Percentiles rank a stretch among this genome's conserved stretches.
These are phyloP conservation scores for Rhopalosiphum padi DNA, from an alignment of 1,140 invertebrate genomes.

Conservation along the genomic window DNA sequence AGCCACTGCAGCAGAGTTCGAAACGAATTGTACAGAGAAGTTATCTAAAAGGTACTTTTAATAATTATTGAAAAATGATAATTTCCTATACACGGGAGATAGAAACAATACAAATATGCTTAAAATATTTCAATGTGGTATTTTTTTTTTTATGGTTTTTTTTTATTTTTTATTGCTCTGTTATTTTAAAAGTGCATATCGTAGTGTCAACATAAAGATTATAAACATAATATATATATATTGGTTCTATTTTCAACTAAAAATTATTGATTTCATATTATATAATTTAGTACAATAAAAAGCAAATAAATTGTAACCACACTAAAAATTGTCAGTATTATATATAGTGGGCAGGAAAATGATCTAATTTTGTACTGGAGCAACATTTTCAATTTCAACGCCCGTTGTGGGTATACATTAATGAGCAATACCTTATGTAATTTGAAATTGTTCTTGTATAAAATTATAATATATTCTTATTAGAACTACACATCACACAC, in stretches of 20 bases:
- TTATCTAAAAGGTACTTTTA: not conserved
- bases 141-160: too few relatives aligned
- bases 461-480: too few relatives aligned
- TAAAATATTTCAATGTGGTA: not conserved
- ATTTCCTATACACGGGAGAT: not conserved
- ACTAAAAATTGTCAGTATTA: not conserved
- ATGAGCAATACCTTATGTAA: too few relatives aligned
- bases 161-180: not conserved
- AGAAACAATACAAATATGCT: too few relatives aligned
- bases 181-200: not conserved
- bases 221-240: not conserved
- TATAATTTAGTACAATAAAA: not conserved
- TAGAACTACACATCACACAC: too few relatives aligned
- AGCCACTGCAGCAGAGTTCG: not conserved
- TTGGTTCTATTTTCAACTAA: not conserved
- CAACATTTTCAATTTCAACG: too few relatives aligned
- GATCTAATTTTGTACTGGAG: too few relatives aligned
- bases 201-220: not conserved
- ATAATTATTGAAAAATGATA: not conserved
- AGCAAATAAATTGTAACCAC: not conserved
- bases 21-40: not conserved
- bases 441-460: too few relatives aligned
- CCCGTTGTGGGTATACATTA: too few relatives aligned
- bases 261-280: too few relatives aligned
- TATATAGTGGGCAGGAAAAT: not conserved